Percentiles rank a stretch among this genome's conserved stretches.
Evolutionary conservation across 2,797 vertebrate species (phyloP).

Genomic region (Menidia menidia): DNA sequence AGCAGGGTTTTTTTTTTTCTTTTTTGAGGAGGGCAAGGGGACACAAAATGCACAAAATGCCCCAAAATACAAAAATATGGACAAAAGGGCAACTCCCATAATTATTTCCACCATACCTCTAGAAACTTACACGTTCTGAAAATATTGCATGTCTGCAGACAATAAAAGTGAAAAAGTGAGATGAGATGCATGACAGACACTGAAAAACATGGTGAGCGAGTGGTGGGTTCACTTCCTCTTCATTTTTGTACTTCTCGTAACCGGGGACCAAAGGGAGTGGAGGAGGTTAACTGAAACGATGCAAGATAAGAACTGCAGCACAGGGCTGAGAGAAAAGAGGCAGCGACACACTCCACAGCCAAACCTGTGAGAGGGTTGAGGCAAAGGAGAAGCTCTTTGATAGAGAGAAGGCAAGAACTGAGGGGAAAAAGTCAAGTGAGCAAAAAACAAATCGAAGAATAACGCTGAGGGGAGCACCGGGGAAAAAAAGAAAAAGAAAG

Average conservation of each 20-base stretch:
- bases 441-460: neutral
- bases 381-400: neutral
- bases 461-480: neutral
- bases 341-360: constrained; percentile 6
- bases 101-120: too few relatives aligned
- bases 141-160: too few relatives aligned
- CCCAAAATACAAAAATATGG: too few relatives aligned
- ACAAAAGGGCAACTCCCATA: too few relatives aligned
- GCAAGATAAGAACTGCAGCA: neutral
- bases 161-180: neutral
- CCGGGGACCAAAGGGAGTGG: neutral
- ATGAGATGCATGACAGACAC: neutral
- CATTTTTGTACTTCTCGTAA: constrained; percentile 11
- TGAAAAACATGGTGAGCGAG: neutral
- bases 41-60: too few relatives aligned
- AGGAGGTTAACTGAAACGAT: neutral
- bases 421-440: neutral
- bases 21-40: too few relatives aligned
- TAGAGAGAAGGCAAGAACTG: neutral
- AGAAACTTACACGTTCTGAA: too few relatives aligned
- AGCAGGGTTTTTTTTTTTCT: too few relatives aligned
- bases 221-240: constrained; percentile 52
- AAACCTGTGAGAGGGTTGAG: neutral
- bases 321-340: neutral
- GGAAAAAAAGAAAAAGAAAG: neutral